Percentiles rank a stretch among this genome's conserved stretches.
Conservation (phyloP, 2,888 invertebrate genomes). For the Neuroscelio doddi region DNA sequence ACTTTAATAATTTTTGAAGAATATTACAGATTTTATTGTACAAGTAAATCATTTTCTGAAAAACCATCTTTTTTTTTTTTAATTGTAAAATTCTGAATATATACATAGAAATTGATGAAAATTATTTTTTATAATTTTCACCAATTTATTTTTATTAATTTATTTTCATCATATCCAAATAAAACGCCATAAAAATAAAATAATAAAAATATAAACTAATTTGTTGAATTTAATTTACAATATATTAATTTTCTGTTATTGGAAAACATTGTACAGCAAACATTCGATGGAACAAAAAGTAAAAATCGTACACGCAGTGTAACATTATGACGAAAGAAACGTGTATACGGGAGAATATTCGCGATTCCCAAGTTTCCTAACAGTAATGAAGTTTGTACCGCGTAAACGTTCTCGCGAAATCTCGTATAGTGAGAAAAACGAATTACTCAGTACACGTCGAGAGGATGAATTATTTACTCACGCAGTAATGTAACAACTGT, state of each 20-base stretch:
- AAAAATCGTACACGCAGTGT: background rate
- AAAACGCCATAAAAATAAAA: background rate
- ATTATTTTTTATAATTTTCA: no score
- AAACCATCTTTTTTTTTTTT: no score
- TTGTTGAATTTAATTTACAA: background rate
- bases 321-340: constrained; percentile 1
- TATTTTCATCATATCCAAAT: no score
- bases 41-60: no score
- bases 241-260: background rate
- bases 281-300: background rate
- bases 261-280: background rate
- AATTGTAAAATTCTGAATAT: no score
- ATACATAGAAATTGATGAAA: no score
- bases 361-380: background rate
- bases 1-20: no score
- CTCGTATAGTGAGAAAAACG: background rate
- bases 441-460: background rate
- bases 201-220: no score
- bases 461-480: constrained; percentile 2
- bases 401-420: constrained; percentile 3
- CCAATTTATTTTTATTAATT: no score
- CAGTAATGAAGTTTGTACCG: background rate
- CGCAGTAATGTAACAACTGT: no score
- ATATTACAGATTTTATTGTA: no score
- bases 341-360: background rate